Evolutionary conservation across 2,888 invertebrate species (phyloP), one percentile per base, ranked within the genome.

Genomic region (Amblyteles armatorius): DNA sequence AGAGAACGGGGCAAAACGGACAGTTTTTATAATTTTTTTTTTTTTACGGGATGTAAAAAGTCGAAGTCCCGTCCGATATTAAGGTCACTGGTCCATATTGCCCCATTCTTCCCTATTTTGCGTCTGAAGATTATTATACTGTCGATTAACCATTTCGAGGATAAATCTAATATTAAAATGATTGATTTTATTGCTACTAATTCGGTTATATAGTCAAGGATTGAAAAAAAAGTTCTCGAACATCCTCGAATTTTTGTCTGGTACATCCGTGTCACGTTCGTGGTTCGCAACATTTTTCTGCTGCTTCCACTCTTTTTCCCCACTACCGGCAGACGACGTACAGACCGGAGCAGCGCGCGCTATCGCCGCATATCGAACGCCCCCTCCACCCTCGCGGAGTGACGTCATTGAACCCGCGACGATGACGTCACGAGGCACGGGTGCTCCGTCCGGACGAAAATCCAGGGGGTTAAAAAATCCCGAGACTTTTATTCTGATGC

Each of bases 351-450:
- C 79, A 82, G 82, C 74, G 84, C 84, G 84, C 84, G 79, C 78
- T 74, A 82, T 67, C 82, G 71, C 44, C 86, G 88, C 90, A 90
- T 92, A 92, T 92, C 92, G 92, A 92, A 90, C 92, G 84, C 50
- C 44, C 72, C 65, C 52, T 55, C 80, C 68, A 33, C 67, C 72
- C 84, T 55, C 77, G 2, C 67, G 16, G 78, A 92, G 92, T 92
- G 92, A 92, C 92, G 92, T 92, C 92, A 92, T 88, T 89, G 90
- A 91, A 91, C 88, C 87, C 88, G 90, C 63, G 79, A 50, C 88
- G 82, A 89, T 92, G 92, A 92, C 92, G 92, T 92, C 92, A 91
- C 86, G 84, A 33, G 44, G 72, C 90, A 90, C 88, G 6, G 90
- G 83, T 80, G 83, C 89, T 90, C 90, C 89, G 69, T 80, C n/a